Conservation (phyloP, 2,888 invertebrate species). For the Apodemia duryi region DNA sequence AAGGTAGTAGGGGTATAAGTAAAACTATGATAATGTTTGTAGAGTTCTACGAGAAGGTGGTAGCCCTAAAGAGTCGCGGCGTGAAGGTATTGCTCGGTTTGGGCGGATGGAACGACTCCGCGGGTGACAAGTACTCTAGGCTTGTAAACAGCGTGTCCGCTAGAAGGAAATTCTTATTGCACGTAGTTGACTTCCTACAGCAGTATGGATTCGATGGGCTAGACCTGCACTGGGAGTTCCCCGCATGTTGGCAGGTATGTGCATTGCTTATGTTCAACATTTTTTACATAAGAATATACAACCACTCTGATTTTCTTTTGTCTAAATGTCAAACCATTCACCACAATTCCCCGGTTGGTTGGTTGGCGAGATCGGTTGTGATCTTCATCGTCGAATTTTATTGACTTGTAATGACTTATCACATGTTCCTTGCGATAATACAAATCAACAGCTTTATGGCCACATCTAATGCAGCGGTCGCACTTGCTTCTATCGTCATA, state of each 20-base stretch:
- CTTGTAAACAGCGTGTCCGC: slow-evolving; percentile 86
- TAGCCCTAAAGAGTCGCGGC: slow-evolving; percentile 84
- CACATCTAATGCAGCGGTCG: too few relatives aligned
- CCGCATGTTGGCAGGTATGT: slow-evolving; percentile 91
- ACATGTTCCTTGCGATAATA: too few relatives aligned
- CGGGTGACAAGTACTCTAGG: slow-evolving; percentile 92
- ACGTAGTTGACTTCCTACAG: slow-evolving; percentile 87
- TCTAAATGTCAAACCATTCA: too few relatives aligned
- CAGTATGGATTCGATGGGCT: slow-evolving; percentile 92
- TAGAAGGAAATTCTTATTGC: slow-evolving; percentile 85
- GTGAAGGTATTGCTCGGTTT: slow-evolving; percentile 92
- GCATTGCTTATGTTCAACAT: not conserved
- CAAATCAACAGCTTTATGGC: too few relatives aligned
- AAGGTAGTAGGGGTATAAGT: too few relatives aligned
- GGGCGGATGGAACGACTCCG: slow-evolving; percentile 97
- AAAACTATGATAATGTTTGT: slow-evolving; percentile 32
- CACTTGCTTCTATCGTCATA: too few relatives aligned
- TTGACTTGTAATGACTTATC: too few relatives aligned
- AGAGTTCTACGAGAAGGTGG: slow-evolving; percentile 93
- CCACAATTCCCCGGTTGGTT: too few relatives aligned
- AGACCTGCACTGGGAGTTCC: slow-evolving; percentile 97
- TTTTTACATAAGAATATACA: too few relatives aligned
- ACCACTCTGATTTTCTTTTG: too few relatives aligned
- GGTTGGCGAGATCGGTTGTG: too few relatives aligned
- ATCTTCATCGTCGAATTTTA: too few relatives aligned